Conservation (phyloP, 2,888 invertebrate species). For the Alloplasta piceator region DNA sequence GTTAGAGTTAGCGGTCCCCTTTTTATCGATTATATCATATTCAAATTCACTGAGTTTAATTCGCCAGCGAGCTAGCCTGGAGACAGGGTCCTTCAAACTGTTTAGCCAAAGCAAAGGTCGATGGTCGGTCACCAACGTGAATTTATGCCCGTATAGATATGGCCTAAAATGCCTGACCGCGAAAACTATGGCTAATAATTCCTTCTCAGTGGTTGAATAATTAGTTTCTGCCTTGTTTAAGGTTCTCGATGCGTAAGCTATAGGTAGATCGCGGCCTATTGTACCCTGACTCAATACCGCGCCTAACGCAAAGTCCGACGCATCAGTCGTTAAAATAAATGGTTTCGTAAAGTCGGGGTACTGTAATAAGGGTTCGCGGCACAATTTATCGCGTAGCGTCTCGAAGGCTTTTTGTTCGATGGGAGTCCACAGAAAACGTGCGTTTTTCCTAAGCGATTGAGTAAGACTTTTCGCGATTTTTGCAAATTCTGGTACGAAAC, state of each 20-base stretch:
- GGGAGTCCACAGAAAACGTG: conserved; percentile 28
- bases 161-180: conserved; percentile 41
- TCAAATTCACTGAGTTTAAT: conserved; percentile 72
- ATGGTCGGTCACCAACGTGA: conserved; percentile 42
- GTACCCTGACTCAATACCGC: conserved; percentile 63
- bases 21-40: conserved; percentile 73
- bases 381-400: conserved; percentile 36
- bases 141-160: conserved; percentile 32
- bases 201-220: conserved; percentile 42
- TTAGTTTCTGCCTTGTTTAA: conserved; percentile 36
- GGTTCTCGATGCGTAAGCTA: conserved; percentile 28
- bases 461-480: conserved; percentile 46
- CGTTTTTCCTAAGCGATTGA: conserved; percentile 14
- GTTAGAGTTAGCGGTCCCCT: conserved; percentile 71
- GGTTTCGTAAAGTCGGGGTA: conserved; percentile 64
- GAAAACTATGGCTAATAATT: conserved; percentile 36
- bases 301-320: conserved; percentile 65
- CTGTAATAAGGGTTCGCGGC: conserved; percentile 38
- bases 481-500: conserved; percentile 41
- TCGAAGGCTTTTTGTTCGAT: conserved; percentile 45
- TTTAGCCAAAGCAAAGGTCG: conserved; percentile 14
- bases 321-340: conserved; percentile 68
- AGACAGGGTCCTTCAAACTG: conserved; percentile 51
- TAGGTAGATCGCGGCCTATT: conserved; percentile 28
- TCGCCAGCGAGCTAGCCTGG: conserved; percentile 61